Percentiles rank a stretch among this genome's conserved stretches.
These are phyloP conservation scores for Cheilosia vernalis DNA, from an alignment of 2,888 invertebrate species.

Conservation along the genomic window DNA sequence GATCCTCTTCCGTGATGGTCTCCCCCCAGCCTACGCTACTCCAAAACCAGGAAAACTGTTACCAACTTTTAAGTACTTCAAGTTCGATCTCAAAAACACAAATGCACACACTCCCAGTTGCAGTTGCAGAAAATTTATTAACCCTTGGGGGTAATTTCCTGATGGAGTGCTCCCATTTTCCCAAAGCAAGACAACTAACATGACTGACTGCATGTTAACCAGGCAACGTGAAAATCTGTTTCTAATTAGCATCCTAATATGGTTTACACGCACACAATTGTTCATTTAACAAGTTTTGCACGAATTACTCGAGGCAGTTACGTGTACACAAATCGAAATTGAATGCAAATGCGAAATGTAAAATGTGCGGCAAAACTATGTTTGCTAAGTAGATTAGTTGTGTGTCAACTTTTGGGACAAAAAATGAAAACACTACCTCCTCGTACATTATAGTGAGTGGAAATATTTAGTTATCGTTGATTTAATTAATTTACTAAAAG, in stretches of 20 bases:
- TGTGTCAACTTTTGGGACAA: constrained; percentile 23
- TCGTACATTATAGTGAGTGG: background rate
- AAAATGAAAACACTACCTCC: background rate
- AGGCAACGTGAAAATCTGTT: constrained; percentile 8
- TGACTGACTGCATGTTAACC: constrained; percentile 4
- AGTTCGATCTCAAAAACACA: too few species aligned
- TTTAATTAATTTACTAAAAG: constrained; percentile 29
- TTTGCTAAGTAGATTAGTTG: constrained; percentile 37
- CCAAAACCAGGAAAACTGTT: too few species aligned
- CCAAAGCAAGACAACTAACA: background rate
- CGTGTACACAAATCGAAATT: constrained; percentile 29
- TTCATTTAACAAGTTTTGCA: constrained; percentile 36
- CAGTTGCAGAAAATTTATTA: background rate
- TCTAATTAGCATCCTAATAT: constrained; percentile 23
- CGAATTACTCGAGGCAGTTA: constrained; percentile 27
- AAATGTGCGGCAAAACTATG: constrained; percentile 36
- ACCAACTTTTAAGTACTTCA: too few species aligned
- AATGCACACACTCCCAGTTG: too few species aligned
- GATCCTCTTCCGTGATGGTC: too few species aligned
- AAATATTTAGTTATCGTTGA: constrained; percentile 12
- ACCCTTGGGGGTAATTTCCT: background rate
- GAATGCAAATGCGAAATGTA: constrained; percentile 36
- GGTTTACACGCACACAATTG: constrained; percentile 21
- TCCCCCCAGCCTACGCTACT: too few species aligned
- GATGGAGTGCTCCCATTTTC: background rate